Evolutionary conservation across 2,797 vertebrate genomes (phyloP), one percentile per base, ranked within the genome.

Genomic region (Tragopan temminckii): DNA sequence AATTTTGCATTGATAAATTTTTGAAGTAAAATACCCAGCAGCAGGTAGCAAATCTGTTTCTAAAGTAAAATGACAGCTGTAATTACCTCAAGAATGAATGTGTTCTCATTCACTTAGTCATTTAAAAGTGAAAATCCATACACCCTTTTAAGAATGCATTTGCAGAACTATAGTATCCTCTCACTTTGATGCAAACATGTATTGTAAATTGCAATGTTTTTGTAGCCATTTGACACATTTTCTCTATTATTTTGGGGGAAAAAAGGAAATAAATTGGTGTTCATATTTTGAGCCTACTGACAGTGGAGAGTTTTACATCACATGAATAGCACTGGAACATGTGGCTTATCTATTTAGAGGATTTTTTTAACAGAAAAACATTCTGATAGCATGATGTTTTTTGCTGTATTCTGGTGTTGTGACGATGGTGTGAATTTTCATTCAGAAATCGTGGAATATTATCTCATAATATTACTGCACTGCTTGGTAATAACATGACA

Each of bases 61-160:
- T 84, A 67, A 76, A 83, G 55, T 31, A 33, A 92, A 88, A 58
- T 70, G 64, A 55, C 35, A 63, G 38, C 7, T 7, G 24, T 74
- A 75, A 40, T 94, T 79, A 81, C 33, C 21, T 62, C 36, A 35
- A 91, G 59, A 63, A 84, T 70, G 48, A 70, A 79, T 91, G 36
- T 91, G 24, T 91, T 91, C 50, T 84, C 71, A 6, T 84, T 86
- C 57, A 70, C 52, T 64, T 86, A 88, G 70, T 88, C 15, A 17
- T 86, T 84, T 91, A 35, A 68, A 90, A 92, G 83, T 74, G 80
- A 84, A 91, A 94, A 93, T 91, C 91, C 53, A 87, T 92, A 64
- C 40, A 36, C 81, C 43, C 59, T 95, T 89, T 88, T 50, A 82
- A 70, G 80, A 89, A 42, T 50, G 55, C 38, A 21, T 43, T 83